A percentile compares a stretch with the other conserved stretches of the same genome.
Evolutionary conservation across 2,888 invertebrate genomes (phyloP).

Genomic region (Parascotia fuliginaria): DNA sequence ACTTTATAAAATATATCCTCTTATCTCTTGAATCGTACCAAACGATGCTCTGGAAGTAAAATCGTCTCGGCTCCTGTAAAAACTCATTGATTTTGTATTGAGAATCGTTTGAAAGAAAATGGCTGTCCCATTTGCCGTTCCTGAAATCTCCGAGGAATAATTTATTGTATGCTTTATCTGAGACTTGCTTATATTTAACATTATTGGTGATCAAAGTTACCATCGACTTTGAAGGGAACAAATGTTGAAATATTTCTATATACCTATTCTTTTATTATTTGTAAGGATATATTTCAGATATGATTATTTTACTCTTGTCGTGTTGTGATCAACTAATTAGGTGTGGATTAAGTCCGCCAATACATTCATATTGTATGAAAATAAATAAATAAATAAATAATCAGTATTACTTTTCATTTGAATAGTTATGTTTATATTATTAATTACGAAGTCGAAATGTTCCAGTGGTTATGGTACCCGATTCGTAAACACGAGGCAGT

Average conservation of each 20-base stretch:
- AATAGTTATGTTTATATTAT: too few relatives aligned
- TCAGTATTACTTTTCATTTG: too few relatives aligned
- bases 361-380: too few relatives aligned
- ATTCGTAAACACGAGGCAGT: too few relatives aligned
- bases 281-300: neutral
- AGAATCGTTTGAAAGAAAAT: constrained; percentile 63
- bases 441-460: too few relatives aligned
- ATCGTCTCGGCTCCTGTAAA: constrained; percentile 51
- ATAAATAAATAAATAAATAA: too few relatives aligned
- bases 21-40: constrained; percentile 34
- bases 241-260: neutral
- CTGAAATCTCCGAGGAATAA: constrained; percentile 43
- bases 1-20: neutral
- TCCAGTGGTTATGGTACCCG: too few relatives aligned
- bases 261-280: neutral
- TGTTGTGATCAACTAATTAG: too few relatives aligned
- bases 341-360: too few relatives aligned
- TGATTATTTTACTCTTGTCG: too few relatives aligned
- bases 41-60: constrained; percentile 30
- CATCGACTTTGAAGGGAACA: neutral
- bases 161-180: constrained; percentile 44
- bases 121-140: constrained; percentile 43
- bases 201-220: constrained; percentile 18
- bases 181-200: constrained; percentile 24
- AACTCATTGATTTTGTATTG: constrained; percentile 75